Evolutionary conservation across 2,888 invertebrate genomes (phyloP).

Genomic region (Thereva nobilitata): DNA sequence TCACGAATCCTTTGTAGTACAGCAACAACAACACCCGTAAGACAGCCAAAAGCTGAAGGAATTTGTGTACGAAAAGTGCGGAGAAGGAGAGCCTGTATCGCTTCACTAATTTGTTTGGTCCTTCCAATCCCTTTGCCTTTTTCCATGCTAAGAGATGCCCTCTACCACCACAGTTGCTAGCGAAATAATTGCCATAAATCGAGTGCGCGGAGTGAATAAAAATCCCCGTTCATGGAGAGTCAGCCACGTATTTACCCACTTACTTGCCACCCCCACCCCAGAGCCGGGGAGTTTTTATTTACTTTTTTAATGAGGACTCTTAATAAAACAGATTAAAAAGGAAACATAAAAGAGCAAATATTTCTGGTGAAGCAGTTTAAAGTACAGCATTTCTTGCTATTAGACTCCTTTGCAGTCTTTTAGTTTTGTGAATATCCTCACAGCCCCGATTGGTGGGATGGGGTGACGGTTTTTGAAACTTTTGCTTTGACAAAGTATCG

Average conservation of each 20-base stretch:
- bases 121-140: constrained; percentile 23
- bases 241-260: constrained; percentile 24
- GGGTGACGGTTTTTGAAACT: constrained; percentile 21
- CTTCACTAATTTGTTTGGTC: constrained; percentile 39
- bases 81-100: constrained; percentile 13
- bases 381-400: constrained; percentile 15
- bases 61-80: neutral
- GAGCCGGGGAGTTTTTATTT: constrained; percentile 36
- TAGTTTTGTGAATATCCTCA: neutral
- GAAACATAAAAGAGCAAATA: constrained; percentile 41
- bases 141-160: neutral
- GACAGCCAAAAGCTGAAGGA: constrained; percentile 29
- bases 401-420: constrained; percentile 10
- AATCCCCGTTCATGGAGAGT: constrained; percentile 30
- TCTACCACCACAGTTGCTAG: constrained; percentile 2
- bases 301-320: constrained; percentile 42
- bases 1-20: constrained; percentile 45
- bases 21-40: neutral
- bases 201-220: constrained; percentile 40
- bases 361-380: constrained; percentile 20
- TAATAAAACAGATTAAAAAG: constrained; percentile 43
- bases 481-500: constrained; percentile 41
- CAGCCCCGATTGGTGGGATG: neutral
- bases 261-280: constrained; percentile 3
- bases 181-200: constrained; percentile 42